Evolutionary conservation across 2,113 vertebrate species (phyloP), one percentile per base, ranked within the genome.

Genomic region (Phrynocephalus versicolor): DNA sequence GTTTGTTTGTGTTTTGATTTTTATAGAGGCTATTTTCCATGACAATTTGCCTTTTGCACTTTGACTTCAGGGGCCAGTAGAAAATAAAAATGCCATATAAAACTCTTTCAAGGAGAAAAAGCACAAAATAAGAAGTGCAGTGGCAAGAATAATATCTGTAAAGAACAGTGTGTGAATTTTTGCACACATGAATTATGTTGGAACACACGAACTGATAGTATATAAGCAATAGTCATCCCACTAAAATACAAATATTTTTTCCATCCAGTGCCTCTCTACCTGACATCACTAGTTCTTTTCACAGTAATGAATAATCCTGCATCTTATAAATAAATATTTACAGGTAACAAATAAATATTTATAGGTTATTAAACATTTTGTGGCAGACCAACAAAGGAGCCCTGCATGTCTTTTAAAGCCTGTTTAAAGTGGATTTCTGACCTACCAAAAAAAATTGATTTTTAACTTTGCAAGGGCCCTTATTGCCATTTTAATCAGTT

Each of bases 401-500:
- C 18, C 74, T 74, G 79, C 39, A 70, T 84, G 85, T 67, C 88
- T 87, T 94, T 23, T 70, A 18, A 57, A 85, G 67, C 35, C 51
- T 89, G 37, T 90, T 72, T 89, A 12, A 87, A 12, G 35, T 23
- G 45, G 90, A 75, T 82, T 81, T 1, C 2, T n/a, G 21, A 92
- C 55, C 92, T 76, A 27, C 88, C 10, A 5, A 10, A 51, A 91
- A 5, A 10, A 51, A 91, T 90, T 76, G 89, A 91, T 89, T 88
- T 92, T 60, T 55, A 64, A 27, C 86, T 91, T 91, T 91, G 87
- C 83, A 93, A 91, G 76, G 30, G 83, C 37, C 90, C 87, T 35
- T 70, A 85, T 86, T 87, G 85, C 76, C 67, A 89, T 91, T 94
- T 93, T 93, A 90, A 93, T 92, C 33, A 81, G 82, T 91, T 89